Conservation (phyloP, 1,140 invertebrate genomes). For the Tetraneura akinire region DNA sequence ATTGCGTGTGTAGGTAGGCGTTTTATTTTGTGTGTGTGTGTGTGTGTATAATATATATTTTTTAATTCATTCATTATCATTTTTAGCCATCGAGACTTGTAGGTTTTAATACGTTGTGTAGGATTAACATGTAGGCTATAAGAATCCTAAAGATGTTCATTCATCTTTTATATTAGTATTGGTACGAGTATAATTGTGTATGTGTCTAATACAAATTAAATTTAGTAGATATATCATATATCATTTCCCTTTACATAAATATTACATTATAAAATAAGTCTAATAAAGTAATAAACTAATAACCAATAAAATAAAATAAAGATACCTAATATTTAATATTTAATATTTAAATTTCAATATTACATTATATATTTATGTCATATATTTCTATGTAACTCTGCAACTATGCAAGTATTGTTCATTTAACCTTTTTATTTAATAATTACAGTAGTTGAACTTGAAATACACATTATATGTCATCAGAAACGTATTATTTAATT, state of each 20-base stretch:
- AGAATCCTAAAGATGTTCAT: constrained; percentile 23
- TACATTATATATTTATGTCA: too few relatives aligned
- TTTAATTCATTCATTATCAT: constrained; percentile 17
- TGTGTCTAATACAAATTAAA: not conserved
- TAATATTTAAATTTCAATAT: too few relatives aligned
- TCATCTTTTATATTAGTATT: not conserved
- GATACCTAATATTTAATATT: too few relatives aligned
- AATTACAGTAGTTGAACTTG: too few relatives aligned
- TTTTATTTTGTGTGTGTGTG: too few relatives aligned
- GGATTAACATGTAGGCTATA: constrained; percentile 35
- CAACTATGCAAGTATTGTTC: too few relatives aligned
- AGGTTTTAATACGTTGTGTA: constrained; percentile 42
- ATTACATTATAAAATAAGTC: not conserved
- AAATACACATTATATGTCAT: too few relatives aligned
- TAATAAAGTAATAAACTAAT: too few relatives aligned
- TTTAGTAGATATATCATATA: constrained; percentile 31
- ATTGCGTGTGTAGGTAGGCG: constrained; percentile 35
- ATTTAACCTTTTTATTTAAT: too few relatives aligned
- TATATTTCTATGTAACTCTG: too few relatives aligned
- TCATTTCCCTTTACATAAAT: constrained; percentile 21
- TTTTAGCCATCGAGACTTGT: constrained; percentile 24
- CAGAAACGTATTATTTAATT: too few relatives aligned
- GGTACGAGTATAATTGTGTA: not conserved
- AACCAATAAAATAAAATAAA: too few relatives aligned
- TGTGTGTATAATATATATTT: constrained; percentile 24